Evolutionary conservation across 2,888 invertebrate genomes (phyloP).

Genomic region (Meiosimyza decipiens): DNA sequence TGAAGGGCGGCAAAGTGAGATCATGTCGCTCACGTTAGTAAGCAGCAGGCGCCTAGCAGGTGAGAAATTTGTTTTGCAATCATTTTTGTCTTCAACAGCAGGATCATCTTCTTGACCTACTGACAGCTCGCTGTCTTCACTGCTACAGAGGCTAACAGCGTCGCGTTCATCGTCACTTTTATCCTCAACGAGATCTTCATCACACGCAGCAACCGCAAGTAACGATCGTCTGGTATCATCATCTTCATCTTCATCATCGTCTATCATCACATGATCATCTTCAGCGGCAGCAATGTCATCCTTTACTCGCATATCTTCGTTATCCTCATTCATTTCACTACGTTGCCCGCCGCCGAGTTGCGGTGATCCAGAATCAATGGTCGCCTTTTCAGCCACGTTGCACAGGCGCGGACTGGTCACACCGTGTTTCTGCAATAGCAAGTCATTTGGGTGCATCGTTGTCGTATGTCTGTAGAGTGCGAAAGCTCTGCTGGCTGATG

Average conservation of each 20-base stretch:
- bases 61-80: constrained; percentile 13
- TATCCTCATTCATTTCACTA: constrained; percentile 27
- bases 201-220: constrained; percentile 14
- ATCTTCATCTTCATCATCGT: constrained; percentile 35
- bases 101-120: constrained; percentile 77
- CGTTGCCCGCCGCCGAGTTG: constrained; percentile 25
- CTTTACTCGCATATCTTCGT: constrained; percentile 21
- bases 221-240: background rate
- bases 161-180: constrained; percentile 56
- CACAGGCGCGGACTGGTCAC: constrained; percentile 59
- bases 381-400: constrained; percentile 11
- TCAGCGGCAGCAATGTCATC: constrained; percentile 29
- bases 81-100: constrained; percentile 14
- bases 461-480: constrained; percentile 58
- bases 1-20: constrained; percentile 50
- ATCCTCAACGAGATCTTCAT: constrained; percentile 48
- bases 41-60: constrained; percentile 50
- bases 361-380: background rate
- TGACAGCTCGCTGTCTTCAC: constrained; percentile 83
- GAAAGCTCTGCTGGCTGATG: constrained; percentile 24
- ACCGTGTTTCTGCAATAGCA: constrained; percentile 60
- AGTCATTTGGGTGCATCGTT: constrained; percentile 65
- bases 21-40: constrained; percentile 45
- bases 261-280: constrained; percentile 38
- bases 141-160: constrained; percentile 76